phyloP scores from a whole-genome alignment of 2,113 vertebrate genomes.

The Mastomys natalensis region DNA sequence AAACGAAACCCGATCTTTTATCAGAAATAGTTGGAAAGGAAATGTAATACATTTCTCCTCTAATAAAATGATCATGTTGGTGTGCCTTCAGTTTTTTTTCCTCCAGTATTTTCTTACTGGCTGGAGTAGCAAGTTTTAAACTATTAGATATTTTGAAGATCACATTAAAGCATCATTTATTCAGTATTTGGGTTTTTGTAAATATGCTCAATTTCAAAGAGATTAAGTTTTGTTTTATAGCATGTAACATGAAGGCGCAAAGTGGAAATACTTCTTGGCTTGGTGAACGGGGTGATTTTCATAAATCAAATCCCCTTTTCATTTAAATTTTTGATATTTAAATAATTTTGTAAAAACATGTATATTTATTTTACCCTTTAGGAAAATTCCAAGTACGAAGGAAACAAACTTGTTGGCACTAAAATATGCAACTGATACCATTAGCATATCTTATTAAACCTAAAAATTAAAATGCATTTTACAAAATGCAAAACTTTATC shows the following conservation, averaged over 20 bases:
- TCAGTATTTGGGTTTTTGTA: conserved; percentile 77
- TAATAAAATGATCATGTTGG: conserved; percentile 79
- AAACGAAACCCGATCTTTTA: conserved; percentile 78
- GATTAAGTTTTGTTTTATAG: conserved; percentile 70
- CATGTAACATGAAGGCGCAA: conserved; percentile 83
- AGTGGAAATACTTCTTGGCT: conserved; percentile 83
- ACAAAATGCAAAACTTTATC: conserved; percentile 91
- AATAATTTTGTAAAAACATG: conserved; percentile 91
- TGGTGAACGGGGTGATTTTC: conserved; percentile 85
- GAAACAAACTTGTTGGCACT: conserved; percentile 92
- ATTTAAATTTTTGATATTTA: conserved; percentile 90
- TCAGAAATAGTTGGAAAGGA: conserved; percentile 72
- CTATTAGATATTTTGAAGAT: conserved; percentile 69
- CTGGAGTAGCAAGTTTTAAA: conserved; percentile 80
- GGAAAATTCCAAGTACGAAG: conserved; percentile 91
- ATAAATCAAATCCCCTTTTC: conserved; percentile 89
- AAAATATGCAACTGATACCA: conserved; percentile 93
- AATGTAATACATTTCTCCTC: conserved; percentile 78
- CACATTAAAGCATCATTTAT: conserved; percentile 79
- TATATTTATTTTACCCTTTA: conserved; percentile 96
- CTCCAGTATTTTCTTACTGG: conserved; percentile 79
- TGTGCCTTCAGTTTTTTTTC: conserved; percentile 76
- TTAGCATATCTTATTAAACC: conserved; percentile 96
- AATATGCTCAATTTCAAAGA: conserved; percentile 78
- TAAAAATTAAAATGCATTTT: conserved; percentile 92